phyloP scores from a whole-genome alignment of 2,113 vertebrate species.

The Muntiacus muntjak region DNA sequence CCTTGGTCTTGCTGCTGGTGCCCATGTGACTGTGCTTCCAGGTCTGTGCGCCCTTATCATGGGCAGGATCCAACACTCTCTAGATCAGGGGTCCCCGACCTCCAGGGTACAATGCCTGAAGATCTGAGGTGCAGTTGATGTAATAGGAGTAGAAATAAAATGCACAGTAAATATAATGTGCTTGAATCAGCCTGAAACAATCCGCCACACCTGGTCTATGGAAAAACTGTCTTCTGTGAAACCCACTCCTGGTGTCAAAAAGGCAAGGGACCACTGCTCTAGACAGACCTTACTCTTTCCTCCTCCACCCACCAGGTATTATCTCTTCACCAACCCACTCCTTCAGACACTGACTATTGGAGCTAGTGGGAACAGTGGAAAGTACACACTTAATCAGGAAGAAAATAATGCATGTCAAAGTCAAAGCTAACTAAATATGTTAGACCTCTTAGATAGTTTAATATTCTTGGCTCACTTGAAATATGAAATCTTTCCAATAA shows the following conservation, averaged over 20 bases:
- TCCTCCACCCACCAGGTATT: not conserved
- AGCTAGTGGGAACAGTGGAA: not conserved
- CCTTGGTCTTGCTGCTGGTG: not conserved
- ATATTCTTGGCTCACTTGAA: not conserved
- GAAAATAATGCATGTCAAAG: not conserved
- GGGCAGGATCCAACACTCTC: not conserved
- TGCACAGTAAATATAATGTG: no score
- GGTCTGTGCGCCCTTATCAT: accelerated
- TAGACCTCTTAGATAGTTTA: not conserved
- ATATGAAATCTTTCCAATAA: not conserved
- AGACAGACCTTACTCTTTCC: not conserved
- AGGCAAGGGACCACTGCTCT: no score
- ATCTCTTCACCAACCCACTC: not conserved
- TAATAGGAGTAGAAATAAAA: no score
- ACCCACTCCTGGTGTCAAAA: no score
- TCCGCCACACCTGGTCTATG: no score
- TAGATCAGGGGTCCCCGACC: no score
- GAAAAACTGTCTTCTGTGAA: no score
- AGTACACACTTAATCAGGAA: not conserved
- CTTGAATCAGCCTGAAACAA: no score
- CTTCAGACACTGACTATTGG: not conserved
- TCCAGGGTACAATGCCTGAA: no score
- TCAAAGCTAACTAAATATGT: not conserved
- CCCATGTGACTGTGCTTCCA: not conserved
- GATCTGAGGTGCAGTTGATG: no score